Evolutionary conservation across 2,797 vertebrate genomes (phyloP).

Genomic region (Heteromormyrus szaboi): DNA sequence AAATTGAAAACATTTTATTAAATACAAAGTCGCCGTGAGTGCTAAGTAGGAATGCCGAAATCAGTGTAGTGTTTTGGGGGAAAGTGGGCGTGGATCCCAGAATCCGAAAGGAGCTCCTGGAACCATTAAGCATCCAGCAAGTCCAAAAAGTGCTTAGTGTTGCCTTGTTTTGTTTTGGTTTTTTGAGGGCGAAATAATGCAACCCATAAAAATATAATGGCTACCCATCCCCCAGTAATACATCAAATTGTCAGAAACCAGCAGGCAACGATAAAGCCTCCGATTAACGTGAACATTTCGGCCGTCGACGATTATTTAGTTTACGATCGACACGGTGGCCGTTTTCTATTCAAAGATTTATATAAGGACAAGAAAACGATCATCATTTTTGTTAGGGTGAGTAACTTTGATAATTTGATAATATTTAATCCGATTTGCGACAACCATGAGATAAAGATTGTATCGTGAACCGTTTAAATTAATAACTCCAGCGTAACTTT

Average conservation of each 20-base stretch:
- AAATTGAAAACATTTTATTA: neutral
- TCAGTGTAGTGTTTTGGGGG: neutral
- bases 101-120: conserved; percentile 2
- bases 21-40: neutral
- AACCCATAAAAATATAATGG: conserved; percentile 45
- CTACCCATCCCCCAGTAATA: conserved; percentile 56
- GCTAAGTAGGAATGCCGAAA: neutral
- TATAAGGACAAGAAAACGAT: conserved; percentile 69
- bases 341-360: conserved; percentile 61
- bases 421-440: neutral
- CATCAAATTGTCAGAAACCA: conserved; percentile 57
- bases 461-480: neutral
- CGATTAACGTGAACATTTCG: conserved; percentile 33
- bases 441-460: neutral
- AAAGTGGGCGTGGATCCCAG: conserved; percentile 47
- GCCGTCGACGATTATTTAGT: conserved; percentile 61
- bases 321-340: conserved; percentile 60
- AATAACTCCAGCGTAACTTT: neutral
- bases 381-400: conserved; percentile 84
- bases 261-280: neutral
- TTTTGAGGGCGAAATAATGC: conserved; percentile 21
- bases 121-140: conserved; percentile 24
- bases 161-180: conserved; percentile 6
- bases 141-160: conserved; percentile 52
- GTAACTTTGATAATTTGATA: conserved; percentile 28